Conservation (phyloP, 2,113 vertebrate genomes). For the Eulemur macaco region DNA sequence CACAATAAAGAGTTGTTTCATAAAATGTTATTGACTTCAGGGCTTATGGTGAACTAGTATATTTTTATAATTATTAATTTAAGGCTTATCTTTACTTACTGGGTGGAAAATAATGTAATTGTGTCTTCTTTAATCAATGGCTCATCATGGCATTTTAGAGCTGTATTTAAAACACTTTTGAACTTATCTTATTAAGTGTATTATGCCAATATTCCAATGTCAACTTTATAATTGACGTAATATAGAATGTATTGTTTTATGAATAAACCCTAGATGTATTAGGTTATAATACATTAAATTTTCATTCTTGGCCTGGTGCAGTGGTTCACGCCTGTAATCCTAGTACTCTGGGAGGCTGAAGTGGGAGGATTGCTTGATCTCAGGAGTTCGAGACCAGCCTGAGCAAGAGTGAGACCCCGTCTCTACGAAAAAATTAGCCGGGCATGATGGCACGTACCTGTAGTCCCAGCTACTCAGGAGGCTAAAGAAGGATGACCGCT, state of each 20-base stretch:
- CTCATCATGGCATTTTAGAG: neutral
- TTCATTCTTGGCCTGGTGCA: neutral
- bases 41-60: neutral
- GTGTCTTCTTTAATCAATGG: neutral
- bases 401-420: too few species aligned
- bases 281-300: neutral
- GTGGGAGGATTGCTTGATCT: too few species aligned
- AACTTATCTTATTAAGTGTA: neutral
- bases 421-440: too few species aligned
- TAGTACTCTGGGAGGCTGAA: too few species aligned
- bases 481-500: too few species aligned
- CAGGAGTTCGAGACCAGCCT: too few species aligned
- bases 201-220: neutral
- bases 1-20: neutral
- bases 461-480: too few species aligned
- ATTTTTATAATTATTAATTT: slow-evolving; percentile 1
- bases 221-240: slow-evolving; percentile 8
- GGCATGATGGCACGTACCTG: too few species aligned
- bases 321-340: too few species aligned
- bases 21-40: neutral
- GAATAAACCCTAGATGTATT: neutral
- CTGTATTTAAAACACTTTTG: neutral
- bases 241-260: neutral
- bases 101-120: neutral
- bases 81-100: slow-evolving; percentile 43